Evolutionary conservation across 2,888 invertebrate genomes (phyloP).

Genomic region (Nesidiocoris tenuis): DNA sequence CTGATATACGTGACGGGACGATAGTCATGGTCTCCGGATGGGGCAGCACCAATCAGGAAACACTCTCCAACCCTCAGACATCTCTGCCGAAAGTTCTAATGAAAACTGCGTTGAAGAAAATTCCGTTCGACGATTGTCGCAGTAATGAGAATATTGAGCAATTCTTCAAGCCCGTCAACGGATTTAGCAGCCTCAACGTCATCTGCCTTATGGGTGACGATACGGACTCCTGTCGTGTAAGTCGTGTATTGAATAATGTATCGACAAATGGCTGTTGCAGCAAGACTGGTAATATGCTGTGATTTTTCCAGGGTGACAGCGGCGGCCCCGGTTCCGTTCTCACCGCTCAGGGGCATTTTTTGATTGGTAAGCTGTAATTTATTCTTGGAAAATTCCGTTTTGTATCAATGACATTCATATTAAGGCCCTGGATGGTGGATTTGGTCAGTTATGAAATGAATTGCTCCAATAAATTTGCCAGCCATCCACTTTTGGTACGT

Average conservation of each 20-base stretch:
- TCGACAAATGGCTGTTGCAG: too few relatives aligned
- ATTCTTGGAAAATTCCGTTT: too few relatives aligned
- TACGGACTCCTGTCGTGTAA: slow-evolving; percentile 32
- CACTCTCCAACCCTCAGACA: neutral
- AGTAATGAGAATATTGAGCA: slow-evolving; percentile 7
- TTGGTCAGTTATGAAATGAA: neutral
- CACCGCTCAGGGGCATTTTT: slow-evolving; percentile 1
- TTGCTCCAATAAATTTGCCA: too few relatives aligned
- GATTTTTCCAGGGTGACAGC: slow-evolving; percentile 27
- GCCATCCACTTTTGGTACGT: too few relatives aligned
- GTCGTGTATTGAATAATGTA: too few relatives aligned
- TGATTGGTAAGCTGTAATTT: slow-evolving; percentile 7
- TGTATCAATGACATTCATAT: too few relatives aligned
- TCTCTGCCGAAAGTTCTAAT: slow-evolving; percentile 15
- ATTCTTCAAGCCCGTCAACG: neutral
- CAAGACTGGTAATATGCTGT: too few relatives aligned
- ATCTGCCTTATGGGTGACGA: slow-evolving; percentile 15
- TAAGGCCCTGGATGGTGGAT: too few relatives aligned
- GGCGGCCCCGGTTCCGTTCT: slow-evolving; percentile 12
- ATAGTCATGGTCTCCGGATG: slow-evolving; percentile 19
- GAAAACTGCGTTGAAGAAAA: slow-evolving; percentile 13
- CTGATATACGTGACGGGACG: neutral
- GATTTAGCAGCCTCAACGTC: neutral
- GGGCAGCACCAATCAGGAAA: slow-evolving; percentile 23
- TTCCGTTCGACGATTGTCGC: slow-evolving; percentile 3